A percentile compares a stretch with the other conserved stretches of the same genome.
Evolutionary conservation across 2,888 invertebrate species (phyloP).

Genomic region (Cantharis rufa): DNA sequence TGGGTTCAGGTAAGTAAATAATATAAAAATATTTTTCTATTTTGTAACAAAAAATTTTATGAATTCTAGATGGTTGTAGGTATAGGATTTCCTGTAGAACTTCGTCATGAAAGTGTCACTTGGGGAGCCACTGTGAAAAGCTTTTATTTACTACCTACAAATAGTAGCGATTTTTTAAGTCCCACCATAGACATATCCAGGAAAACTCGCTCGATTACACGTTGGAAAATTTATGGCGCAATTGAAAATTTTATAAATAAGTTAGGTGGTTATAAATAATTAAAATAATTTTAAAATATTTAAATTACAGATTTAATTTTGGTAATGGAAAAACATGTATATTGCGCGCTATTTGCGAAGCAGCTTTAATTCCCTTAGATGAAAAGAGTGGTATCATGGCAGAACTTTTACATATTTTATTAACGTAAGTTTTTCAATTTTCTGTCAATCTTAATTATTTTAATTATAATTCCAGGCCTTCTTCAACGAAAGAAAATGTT

Average conservation of each 20-base stretch:
- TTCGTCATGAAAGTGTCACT: conserved; percentile 65
- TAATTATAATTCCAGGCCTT: conserved; percentile 63
- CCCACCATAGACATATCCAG: conserved; percentile 44
- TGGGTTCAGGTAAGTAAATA: conserved; percentile 65
- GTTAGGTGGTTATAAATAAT: conserved; percentile 31
- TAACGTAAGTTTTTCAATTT: conserved; percentile 63
- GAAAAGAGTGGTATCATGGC: conserved; percentile 70
- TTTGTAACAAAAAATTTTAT: conserved; percentile 27
- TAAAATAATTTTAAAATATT: conserved; percentile 20
- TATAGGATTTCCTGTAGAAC: conserved; percentile 68
- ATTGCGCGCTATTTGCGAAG: conserved; percentile 76
- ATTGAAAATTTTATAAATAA: conserved; percentile 47
- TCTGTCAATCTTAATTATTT: conserved; percentile 15
- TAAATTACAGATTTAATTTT: conserved; percentile 63
- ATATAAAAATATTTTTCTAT: conserved; percentile 9
- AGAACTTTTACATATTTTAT: conserved; percentile 72
- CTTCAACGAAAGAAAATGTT: conserved; percentile 67
- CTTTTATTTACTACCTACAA: conserved; percentile 68
- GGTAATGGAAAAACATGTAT: conserved; percentile 70
- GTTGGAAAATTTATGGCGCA: conserved; percentile 50
- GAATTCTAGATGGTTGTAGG: conserved; percentile 66
- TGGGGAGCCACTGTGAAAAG: conserved; percentile 70
- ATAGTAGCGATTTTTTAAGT: conserved; percentile 63
- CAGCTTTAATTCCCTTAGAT: conserved; percentile 69
- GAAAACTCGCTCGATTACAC: conserved; percentile 41